Base-by-base conservation (phyloP, 1,140 invertebrate genomes). In the Diorhabda sublineata region DNA sequence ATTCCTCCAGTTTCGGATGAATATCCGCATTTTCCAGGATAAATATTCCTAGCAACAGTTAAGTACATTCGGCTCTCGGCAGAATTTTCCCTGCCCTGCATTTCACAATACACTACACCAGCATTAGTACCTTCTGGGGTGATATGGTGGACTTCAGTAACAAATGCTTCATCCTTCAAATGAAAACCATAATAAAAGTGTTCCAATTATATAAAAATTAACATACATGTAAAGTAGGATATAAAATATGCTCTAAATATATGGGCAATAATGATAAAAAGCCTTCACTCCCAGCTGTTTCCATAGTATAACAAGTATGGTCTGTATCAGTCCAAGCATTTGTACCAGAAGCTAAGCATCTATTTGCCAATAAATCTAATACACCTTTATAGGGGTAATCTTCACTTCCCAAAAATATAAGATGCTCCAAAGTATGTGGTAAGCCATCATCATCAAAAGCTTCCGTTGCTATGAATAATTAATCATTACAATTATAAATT, bases 81-180 rank as follows among this genome's bases (percentile, higher is more conserved):
- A 57, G 85, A 87, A 79, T 95, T 95, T 81, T 96, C 93, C 42
- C 85, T 76, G 41, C 90, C 90, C 79, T 97, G 94, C 92, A 97
- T 96, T 84, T 98, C 95, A 81, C 92, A 94, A 79, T 97, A 98
- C 2, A 97, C 94, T 44, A 97, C 92, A 45, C 96, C 96, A 45
- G 90, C 92, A 86, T 98, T 90, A 74, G 94, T 88, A 3, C 94
- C 96, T 70, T 93, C 87, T 3, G 88, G 90, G 78, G 91, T 94
- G 61, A 97, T 87, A 80, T 97, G 95, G 82, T 98, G 93, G 2
- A 98, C 93, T 84, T 98, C 95, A 9, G 95, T 97, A 7, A 89
- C 81, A 82, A 90, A 98, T 2, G 86, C 92, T 75, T 89, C 84
- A 73, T 95, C 89, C 90, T 73, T 42, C 7, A 57, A 66, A 58